A percentile compares a stretch with the other conserved stretches of the same genome.
phyloP scores from a whole-genome alignment of 2,113 vertebrate species.

The Carollia perspicillata region DNA sequence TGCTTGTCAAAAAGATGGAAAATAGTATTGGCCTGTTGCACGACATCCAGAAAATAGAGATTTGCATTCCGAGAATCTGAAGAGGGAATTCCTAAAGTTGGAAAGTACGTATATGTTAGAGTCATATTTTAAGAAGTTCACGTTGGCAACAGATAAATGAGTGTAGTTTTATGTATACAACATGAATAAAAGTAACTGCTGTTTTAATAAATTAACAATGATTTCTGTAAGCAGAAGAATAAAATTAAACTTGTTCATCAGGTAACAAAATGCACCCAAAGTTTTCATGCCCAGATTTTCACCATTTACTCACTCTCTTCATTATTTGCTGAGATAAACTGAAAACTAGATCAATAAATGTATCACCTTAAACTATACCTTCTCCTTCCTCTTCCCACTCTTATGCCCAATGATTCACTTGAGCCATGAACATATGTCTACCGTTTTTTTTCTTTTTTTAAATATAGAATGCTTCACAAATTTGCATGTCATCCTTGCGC shows the following conservation, averaged over 20 bases:
- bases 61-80: slow-evolving; percentile 96
- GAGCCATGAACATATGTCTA: background rate
- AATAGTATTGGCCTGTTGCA: slow-evolving; percentile 98
- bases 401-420: background rate
- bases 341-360: background rate
- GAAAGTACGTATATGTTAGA: slow-evolving; percentile 36
- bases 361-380: background rate
- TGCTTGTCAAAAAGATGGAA: slow-evolving; percentile 99
- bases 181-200: slow-evolving; percentile 8
- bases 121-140: slow-evolving; percentile 49
- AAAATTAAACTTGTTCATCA: slow-evolving; percentile 10
- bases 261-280: slow-evolving; percentile 1
- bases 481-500: too few relatives aligned
- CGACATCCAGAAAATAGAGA: slow-evolving; percentile 98
- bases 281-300: background rate
- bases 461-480: too few relatives aligned
- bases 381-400: background rate
- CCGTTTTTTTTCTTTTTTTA: too few relatives aligned
- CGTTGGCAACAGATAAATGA: slow-evolving; percentile 48
- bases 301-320: background rate
- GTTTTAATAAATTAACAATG: slow-evolving; percentile 12
- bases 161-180: background rate
- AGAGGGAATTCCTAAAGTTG: slow-evolving; percentile 93
- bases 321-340: slow-evolving; percentile 4
- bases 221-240: background rate